Evolutionary conservation across 1,140 invertebrate species (phyloP), one percentile per base, ranked within the genome.

Genomic region (Dendrolimus kikuchii): DNA sequence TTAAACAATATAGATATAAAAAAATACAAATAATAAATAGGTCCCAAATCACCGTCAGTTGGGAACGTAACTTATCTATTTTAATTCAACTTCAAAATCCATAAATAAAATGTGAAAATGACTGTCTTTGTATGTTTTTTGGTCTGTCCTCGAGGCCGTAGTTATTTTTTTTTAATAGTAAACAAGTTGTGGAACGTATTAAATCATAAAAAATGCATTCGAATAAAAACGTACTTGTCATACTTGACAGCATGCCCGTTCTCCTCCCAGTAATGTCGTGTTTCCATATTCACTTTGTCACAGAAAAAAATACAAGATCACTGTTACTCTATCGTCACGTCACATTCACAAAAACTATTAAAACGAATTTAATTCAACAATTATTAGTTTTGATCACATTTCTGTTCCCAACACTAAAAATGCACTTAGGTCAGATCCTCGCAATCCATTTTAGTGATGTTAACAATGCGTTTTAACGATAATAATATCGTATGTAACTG

Each of bases 211-310:
- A 23, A 23, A 23, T 23, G 23, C 23, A 23, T 23, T 23, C 23
- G 23, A 23, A 23, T 23, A 23, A 23, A 23, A 41, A 75, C 75
- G 74, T 56, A 86, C 82, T 81, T 86, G 68, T 86, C 80, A 73
- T 84, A 86, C 68, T 86, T 86, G 53, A 81, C 77, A 65, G 66
- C 45, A 68, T 77, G 79, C 49, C 79, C 80, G 60, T 82, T 86
- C 59, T 86, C 82, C 59, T 83, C 80, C 82, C 82, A 86, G 63
- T 82, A 86, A 64, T 82, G 68, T 53, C 74, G 69, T 55, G 73
- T 78, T 77, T 82, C 80, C 80, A 83, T 83, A 68, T 73, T 81
- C 50, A 81, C 71, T 64, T 66, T 57, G 64, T 64, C 44, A 55
- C 60, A 66, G 57, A 54, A 55, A 36, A 70, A 74, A 62, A 69